These are phyloP conservation scores for Macroglossus sobrinus DNA, from an alignment of 2,113 vertebrate species.

Conservation along the genomic window DNA sequence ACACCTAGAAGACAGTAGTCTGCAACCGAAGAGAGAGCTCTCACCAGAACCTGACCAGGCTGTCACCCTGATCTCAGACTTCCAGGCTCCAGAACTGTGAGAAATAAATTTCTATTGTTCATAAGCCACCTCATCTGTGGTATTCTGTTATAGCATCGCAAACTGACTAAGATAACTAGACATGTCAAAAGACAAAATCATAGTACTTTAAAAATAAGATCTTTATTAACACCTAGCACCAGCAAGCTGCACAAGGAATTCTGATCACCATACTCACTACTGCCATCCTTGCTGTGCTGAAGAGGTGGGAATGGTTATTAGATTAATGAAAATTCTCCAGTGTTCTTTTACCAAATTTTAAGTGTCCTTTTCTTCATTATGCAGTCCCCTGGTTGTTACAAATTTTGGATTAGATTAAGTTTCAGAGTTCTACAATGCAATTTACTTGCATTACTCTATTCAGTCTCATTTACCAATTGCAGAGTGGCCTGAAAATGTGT, in stretches of 20 bases:
- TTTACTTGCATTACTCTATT: not conserved
- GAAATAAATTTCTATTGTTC: not conserved
- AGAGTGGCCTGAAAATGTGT: not conserved
- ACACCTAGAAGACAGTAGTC: not conserved
- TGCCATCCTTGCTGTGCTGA: not conserved
- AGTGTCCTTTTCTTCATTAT: not conserved
- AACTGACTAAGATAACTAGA: not conserved
- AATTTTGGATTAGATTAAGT: not conserved
- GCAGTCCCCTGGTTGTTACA: not conserved
- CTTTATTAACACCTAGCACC: rapidly evolving
- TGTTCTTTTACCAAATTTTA: not conserved
- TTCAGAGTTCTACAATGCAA: not conserved
- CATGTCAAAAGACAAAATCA: not conserved
- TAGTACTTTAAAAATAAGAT: not conserved
- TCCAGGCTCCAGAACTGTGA: not conserved
- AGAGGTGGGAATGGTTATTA: not conserved
- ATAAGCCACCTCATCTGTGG: too few relatives aligned
- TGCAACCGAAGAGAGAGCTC: not conserved
- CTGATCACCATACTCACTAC: not conserved
- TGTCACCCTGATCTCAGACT: not conserved
- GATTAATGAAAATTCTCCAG: not conserved
- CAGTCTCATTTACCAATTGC: not conserved
- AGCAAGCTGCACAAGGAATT: not conserved
- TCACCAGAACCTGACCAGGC: not conserved
- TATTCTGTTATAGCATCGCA: not conserved